Conservation (phyloP, 2,797 vertebrate species). For the Acipenser ruthenus region DNA sequence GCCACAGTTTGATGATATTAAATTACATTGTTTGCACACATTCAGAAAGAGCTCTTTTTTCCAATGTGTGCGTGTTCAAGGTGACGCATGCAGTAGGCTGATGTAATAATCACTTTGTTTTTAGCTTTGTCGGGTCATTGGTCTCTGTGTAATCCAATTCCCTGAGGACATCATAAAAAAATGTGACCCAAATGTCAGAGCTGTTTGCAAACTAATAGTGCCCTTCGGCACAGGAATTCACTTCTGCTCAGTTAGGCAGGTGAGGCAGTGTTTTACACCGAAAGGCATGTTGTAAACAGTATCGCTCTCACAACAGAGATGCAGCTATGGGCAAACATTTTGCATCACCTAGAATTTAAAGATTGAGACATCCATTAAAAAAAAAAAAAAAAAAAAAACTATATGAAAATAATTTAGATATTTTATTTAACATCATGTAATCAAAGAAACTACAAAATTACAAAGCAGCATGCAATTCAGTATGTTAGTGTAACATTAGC, state of each 20-base stretch:
- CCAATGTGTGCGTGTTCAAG: neutral
- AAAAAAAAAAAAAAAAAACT: too few relatives aligned
- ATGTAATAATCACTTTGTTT: neutral
- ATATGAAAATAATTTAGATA: too few relatives aligned
- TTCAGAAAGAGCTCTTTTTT: neutral
- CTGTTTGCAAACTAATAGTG: slow-evolving; percentile 1
- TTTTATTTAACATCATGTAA: too few relatives aligned
- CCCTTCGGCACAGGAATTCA: neutral
- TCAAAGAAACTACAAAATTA: too few relatives aligned
- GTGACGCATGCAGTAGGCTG: neutral
- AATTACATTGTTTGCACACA: too few relatives aligned
- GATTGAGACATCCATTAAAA: too few relatives aligned
- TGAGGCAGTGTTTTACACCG: neutral
- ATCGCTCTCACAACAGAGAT: too few relatives aligned
- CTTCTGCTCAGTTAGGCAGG: neutral
- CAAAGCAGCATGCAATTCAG: too few relatives aligned
- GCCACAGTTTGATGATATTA: too few relatives aligned
- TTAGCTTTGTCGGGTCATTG: neutral
- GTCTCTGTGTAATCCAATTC: neutral
- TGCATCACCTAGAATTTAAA: too few relatives aligned
- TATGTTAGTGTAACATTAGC: too few relatives aligned
- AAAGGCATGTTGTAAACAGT: neutral
- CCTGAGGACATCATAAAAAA: neutral
- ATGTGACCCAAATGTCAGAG: neutral
- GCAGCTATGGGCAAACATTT: too few relatives aligned